Conservation (phyloP, 2,888 invertebrate species). For the Phlogophora meticulosa region DNA sequence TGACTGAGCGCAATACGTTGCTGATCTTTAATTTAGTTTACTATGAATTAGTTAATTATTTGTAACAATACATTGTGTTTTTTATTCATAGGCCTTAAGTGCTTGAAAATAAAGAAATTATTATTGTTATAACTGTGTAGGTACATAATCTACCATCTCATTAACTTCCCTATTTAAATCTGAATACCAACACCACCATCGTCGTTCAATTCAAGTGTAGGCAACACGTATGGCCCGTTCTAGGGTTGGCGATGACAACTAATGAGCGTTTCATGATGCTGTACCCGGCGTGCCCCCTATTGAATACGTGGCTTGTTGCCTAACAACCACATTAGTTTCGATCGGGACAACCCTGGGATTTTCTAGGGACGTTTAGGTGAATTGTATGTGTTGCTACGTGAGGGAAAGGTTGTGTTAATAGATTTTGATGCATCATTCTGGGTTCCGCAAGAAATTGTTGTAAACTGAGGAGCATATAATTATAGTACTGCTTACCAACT, state of each 20-base stretch:
- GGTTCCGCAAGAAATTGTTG: no score
- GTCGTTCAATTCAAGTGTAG: slow-evolving; percentile 13
- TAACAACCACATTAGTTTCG: slow-evolving; percentile 58
- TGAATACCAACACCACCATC: not conserved
- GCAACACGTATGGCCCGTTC: slow-evolving; percentile 22
- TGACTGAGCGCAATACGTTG: no score
- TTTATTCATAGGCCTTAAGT: no score
- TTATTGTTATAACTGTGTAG: no score
- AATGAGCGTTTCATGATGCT: slow-evolving; percentile 58
- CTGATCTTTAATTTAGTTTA: no score
- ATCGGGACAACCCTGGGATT: slow-evolving; percentile 29
- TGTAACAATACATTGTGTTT: no score
- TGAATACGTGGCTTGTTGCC: slow-evolving; percentile 65
- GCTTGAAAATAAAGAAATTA: no score
- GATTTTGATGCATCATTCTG: not conserved
- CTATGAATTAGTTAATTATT: no score
- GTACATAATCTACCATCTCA: no score
- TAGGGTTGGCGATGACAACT: slow-evolving; percentile 42
- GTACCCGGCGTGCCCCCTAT: slow-evolving; percentile 45
- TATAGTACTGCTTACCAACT: no score
- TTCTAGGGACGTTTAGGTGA: not conserved
- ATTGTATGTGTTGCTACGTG: not conserved
- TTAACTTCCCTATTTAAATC: not conserved
- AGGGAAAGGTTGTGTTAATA: not conserved
- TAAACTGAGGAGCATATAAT: no score